Base-by-base conservation (phyloP, 2,888 invertebrate species). In the Phortica magna region DNA sequence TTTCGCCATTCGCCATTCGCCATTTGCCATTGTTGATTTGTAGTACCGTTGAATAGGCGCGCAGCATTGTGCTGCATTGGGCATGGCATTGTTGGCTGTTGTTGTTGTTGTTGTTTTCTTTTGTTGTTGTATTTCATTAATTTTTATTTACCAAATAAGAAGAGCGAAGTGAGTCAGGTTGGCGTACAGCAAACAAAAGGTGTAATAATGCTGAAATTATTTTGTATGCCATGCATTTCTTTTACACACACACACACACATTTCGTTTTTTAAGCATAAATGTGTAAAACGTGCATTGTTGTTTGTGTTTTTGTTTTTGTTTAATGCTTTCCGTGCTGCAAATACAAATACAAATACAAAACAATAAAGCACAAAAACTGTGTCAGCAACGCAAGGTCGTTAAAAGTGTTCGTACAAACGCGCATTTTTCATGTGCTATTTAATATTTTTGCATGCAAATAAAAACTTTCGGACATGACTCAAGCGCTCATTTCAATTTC, bases 171-270 rank as follows among this genome's bases (percentile, higher is more conserved):
- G 53, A 53, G 70, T 71, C 70, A 55, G 70, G 70, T 53, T 22
- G 22, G 53, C 22, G 22, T 6, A 71, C 70, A 42, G 53, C 19
- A 71, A 17, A 71, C 70, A 71, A 71, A 48, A 71, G 70, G 70
- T 71, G 70, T 71, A 71, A 71, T 71, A 71, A 71, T 71, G 70
- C 70, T 42, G 70, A 71, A 71, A 53, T 71, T 71, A 71, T 61
- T 61, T 19, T 61, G 61, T 61, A 14, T 71, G 53, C 55, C 70
- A 53, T 67, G 42, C 14, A 68, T 68, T 61, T 61, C 42, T 68
- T 17, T 41, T 65, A 14, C 41, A 17, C 31, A n/a, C n/a, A n/a
- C n/a, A n/a, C n/a, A n/a, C n/a, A n/a, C n/a, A n/a, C n/a, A n/a
- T 6, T 17, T 9, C 61, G 19, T 31, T 1, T 67, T 14, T 17